These are phyloP conservation scores for Picathartes gymnocephalus DNA, from an alignment of 2,113 vertebrate species.

Conservation along the genomic window DNA sequence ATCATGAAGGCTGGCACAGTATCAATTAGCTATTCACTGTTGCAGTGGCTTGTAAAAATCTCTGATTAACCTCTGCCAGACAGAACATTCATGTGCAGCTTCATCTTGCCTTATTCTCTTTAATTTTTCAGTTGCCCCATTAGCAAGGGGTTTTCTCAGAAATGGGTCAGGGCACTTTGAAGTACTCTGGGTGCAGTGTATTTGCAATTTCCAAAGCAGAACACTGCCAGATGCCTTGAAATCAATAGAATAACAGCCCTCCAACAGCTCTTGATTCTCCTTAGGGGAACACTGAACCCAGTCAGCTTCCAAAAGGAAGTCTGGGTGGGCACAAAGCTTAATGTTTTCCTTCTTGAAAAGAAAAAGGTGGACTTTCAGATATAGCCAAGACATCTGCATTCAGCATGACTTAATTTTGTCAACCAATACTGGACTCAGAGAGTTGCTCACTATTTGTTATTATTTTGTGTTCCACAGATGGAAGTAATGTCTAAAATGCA, in stretches of 20 bases:
- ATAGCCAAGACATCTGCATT: constrained; percentile 24
- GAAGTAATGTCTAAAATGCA: neutral
- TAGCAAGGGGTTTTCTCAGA: neutral
- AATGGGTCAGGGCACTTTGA: neutral
- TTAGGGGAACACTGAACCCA: neutral
- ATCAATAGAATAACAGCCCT: neutral
- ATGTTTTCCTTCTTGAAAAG: neutral
- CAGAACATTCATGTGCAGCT: neutral
- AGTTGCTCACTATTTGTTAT: neutral
- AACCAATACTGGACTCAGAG: neutral
- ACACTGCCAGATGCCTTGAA: constrained; percentile 11
- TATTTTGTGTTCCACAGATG: constrained; percentile 23
- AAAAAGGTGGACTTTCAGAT: neutral
- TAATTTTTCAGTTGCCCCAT: neutral
- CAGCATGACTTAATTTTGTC: neutral
- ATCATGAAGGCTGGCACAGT: neutral
- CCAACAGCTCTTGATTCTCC: neutral
- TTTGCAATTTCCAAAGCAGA: neutral
- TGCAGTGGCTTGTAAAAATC: neutral
- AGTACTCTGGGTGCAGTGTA: neutral
- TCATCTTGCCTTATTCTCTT: neutral
- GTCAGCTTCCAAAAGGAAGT: neutral
- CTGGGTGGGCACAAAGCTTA: constrained; percentile 1
- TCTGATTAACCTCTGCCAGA: neutral
- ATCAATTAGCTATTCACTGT: neutral